These are phyloP conservation scores for Habroteleia sp. DNA, from an alignment of 2,888 invertebrate genomes.

Conservation along the genomic window DNA sequence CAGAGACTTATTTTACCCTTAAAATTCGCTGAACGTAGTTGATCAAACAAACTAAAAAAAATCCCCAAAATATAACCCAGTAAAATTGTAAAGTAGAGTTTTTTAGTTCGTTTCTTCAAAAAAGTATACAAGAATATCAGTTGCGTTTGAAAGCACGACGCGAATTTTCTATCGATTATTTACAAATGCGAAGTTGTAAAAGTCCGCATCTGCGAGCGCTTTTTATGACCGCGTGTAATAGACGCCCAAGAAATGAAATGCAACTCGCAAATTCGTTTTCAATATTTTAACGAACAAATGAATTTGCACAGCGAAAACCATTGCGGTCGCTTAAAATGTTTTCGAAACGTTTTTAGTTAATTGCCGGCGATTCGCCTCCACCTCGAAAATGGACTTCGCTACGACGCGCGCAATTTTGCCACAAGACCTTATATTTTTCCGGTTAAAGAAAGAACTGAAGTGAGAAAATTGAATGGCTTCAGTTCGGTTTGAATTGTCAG, in stretches of 20 bases:
- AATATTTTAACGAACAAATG: slow-evolving; percentile 13
- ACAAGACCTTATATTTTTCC: not conserved
- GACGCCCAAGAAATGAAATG: slow-evolving; percentile 12
- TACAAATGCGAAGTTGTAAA: slow-evolving; percentile 11
- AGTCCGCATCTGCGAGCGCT: not conserved
- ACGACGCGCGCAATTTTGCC: not conserved
- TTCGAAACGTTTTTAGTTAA: slow-evolving; percentile 20
- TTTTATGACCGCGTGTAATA: slow-evolving; percentile 26
- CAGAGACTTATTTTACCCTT: slow-evolving; percentile 9
- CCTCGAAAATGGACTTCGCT: slow-evolving; percentile 3
- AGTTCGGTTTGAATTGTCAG: too few species aligned
- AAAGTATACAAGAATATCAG: too few species aligned
- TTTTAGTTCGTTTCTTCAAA: too few species aligned
- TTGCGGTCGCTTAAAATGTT: not conserved
- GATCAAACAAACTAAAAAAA: too few species aligned
- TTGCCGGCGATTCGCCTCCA: slow-evolving; percentile 2
- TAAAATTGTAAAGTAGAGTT: too few species aligned
- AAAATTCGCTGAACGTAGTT: not conserved
- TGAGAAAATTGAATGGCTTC: slow-evolving; percentile 17
- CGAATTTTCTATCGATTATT: slow-evolving; percentile 17
- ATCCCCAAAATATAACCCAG: too few species aligned
- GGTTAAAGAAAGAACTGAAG: not conserved
- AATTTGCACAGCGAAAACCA: not conserved
- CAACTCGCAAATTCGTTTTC: slow-evolving; percentile 23
- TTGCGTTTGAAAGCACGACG: slow-evolving; percentile 21